These are phyloP conservation scores for Microtus ochrogaster DNA, from an alignment of 2,113 vertebrate species.

Conservation along the genomic window DNA sequence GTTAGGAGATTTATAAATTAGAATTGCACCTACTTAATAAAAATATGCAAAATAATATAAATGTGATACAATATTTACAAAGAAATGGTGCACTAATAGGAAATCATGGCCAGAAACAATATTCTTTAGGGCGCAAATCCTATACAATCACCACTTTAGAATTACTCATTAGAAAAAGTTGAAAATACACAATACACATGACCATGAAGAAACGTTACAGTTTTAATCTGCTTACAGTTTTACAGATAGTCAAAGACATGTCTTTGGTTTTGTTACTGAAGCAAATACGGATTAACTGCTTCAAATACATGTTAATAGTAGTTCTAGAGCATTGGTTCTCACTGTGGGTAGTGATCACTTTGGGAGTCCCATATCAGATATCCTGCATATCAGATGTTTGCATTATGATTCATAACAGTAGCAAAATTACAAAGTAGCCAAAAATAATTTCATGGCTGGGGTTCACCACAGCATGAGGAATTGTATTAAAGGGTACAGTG, in stretches of 20 bases:
- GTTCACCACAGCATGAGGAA: neutral
- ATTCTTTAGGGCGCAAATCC: conserved; percentile 60
- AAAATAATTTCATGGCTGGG: neutral
- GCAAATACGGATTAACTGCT: conserved; percentile 61
- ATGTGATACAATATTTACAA: conserved; percentile 52
- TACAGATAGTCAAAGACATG: conserved; percentile 60
- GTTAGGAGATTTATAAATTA: conserved; percentile 74
- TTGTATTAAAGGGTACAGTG: neutral
- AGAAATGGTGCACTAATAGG: conserved; percentile 79
- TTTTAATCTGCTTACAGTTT: conserved; percentile 78
- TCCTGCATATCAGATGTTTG: neutral
- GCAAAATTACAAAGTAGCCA: neutral
- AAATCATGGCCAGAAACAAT: conserved; percentile 80
- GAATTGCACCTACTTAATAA: conserved; percentile 68
- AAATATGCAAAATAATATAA: conserved; percentile 68
- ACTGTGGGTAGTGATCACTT: neutral
- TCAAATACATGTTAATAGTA: conserved; percentile 51
- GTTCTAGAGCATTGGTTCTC: neutral
- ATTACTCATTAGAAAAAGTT: conserved; percentile 56
- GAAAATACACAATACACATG: conserved; percentile 56
- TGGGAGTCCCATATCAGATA: neutral
- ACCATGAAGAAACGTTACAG: conserved; percentile 62
- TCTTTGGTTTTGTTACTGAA: conserved; percentile 67
- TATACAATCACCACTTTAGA: conserved; percentile 29
- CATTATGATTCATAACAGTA: neutral